Conservation (phyloP, 2,888 invertebrate genomes). For the Ichneumoninae sp. region DNA sequence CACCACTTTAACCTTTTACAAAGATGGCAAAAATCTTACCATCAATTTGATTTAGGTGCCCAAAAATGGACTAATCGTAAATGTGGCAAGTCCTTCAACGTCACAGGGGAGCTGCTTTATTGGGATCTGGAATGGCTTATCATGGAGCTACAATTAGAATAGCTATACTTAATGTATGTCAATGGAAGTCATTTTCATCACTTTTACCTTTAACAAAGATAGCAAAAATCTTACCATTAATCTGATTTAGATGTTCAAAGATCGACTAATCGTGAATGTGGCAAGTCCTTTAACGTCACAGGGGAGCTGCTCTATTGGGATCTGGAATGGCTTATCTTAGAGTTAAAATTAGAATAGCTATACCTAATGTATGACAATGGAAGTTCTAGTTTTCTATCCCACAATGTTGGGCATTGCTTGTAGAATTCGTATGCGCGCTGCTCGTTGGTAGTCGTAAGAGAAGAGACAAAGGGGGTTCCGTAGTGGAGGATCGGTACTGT, state of each 20-base stretch:
- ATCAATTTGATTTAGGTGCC: too few relatives aligned
- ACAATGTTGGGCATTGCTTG: constrained; percentile 53
- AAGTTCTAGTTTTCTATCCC: constrained; percentile 54
- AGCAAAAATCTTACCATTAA: background rate
- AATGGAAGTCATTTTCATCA: background rate
- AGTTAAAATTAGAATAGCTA: constrained; percentile 2
- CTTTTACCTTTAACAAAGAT: background rate
- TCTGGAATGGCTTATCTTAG: background rate
- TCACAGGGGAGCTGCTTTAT: background rate
- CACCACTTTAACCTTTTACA: background rate
- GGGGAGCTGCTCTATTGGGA: background rate
- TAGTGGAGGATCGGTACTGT: constrained; percentile 44
- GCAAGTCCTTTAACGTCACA: background rate
- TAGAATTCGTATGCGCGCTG: constrained; percentile 55
- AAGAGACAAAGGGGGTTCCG: constrained; percentile 55
- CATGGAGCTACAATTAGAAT: background rate
- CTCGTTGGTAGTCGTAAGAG: constrained; percentile 45
- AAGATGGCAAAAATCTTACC: too few relatives aligned
- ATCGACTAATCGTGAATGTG: background rate
- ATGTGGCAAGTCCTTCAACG: background rate
- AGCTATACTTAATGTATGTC: too few relatives aligned
- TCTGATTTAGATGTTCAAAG: background rate
- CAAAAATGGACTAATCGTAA: background rate
- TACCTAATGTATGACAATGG: background rate
- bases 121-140: background rate